Conservation (phyloP, 2,113 vertebrate genomes). For the Entomyzon cyanotis region DNA sequence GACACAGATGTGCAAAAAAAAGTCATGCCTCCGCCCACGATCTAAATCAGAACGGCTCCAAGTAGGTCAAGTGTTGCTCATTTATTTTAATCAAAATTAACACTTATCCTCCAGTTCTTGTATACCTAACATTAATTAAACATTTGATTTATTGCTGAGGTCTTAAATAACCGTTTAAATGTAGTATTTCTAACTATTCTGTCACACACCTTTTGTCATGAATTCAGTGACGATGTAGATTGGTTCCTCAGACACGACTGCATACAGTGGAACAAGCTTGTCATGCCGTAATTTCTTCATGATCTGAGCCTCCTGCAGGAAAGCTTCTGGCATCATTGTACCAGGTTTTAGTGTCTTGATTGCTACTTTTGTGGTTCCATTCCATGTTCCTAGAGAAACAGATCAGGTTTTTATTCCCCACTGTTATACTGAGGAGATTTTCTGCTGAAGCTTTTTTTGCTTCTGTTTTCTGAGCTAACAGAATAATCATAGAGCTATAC, state of each 20-base stretch:
- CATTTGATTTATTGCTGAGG: background rate
- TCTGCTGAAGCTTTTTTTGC: background rate
- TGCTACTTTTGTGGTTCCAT: constrained; percentile 95
- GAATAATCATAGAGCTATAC: background rate
- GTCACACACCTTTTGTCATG: constrained; percentile 89
- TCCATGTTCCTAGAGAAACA: constrained; percentile 87
- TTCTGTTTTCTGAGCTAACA: background rate
- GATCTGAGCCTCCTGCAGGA: constrained; percentile 95
- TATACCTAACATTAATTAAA: constrained; percentile 15
- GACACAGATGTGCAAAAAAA: constrained; percentile 31
- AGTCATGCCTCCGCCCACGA: background rate
- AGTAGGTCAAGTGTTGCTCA: constrained; percentile 22
- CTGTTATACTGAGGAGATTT: background rate
- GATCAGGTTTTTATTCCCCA: background rate
- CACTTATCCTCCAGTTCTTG: background rate
- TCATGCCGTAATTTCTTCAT: constrained; percentile 96
- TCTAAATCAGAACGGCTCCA: constrained; percentile 26
- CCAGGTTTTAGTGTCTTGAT: constrained; percentile 95
- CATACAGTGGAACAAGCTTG: constrained; percentile 92
- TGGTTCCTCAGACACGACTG: constrained; percentile 94
- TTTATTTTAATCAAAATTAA: constrained; percentile 39
- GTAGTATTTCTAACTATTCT: background rate
- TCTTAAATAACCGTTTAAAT: constrained; percentile 5
- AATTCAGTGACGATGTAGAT: constrained; percentile 97
- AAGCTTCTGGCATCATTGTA: constrained; percentile 96